Evolutionary conservation across 2,888 invertebrate genomes (phyloP), one percentile per base, ranked within the genome.

Genomic region (Euphydryas editha): DNA sequence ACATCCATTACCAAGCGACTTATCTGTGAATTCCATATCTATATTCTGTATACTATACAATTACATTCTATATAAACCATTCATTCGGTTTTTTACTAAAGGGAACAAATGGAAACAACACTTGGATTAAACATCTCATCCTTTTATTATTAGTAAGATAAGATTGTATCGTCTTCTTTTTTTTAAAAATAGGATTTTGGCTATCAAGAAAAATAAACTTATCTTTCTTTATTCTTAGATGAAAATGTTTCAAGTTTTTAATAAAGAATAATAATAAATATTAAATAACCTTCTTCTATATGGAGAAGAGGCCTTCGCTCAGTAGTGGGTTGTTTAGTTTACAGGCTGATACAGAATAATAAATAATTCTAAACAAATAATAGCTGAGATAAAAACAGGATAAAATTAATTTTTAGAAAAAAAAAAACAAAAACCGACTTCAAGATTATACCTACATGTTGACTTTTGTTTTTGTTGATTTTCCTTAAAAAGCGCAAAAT

Each of bases 1-100:
- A 83, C 85, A 49, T 55, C 77, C 75, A 75, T 79, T 66, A 73
- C 66, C 60, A 51, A 24, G 59, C 68, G 39, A 68, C 58, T 68
- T 71, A 68, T 68, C 68, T 61, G 54, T 21, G 39, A 47, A 60
- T 56, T 62, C 62, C 57, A 57, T 44, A 58, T 54, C 18, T 55
- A 17, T 60, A 47, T 58, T 47, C 17, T 30, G 4, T 30, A 30
- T 30, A 30, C 30, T n/a, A n/a, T n/a, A 30, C 30, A 7, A 30
- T 15, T 49, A 64, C 39, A 18, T 18, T 18, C 13, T 24, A 54
- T 36, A 54, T 30, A 36, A 54, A 17, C 36, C 36, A n/a, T 36
- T 54, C 5, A 36, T 36, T 17, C 17, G 36, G 17, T 36, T 54
- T 54, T 51, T n/a, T 30, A 24, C 10, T 21, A 4, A 1, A 17